Evolutionary conservation across 2,113 vertebrate species (phyloP), one percentile per base, ranked within the genome.

Genomic region (Leiothrix lutea): DNA sequence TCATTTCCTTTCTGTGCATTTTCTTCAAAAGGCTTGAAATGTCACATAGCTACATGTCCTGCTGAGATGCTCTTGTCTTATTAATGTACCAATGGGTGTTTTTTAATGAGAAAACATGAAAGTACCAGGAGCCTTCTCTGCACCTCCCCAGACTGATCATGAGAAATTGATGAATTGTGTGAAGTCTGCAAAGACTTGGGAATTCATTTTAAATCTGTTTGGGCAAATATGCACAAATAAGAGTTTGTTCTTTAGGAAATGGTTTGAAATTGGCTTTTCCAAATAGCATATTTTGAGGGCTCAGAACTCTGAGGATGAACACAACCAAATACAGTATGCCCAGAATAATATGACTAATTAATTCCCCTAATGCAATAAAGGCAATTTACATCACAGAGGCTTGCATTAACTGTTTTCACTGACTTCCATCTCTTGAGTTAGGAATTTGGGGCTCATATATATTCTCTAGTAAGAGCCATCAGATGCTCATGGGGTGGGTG

Each of bases 81-180:
- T 96, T 96, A 96, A 96, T 96, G 92, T 94, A 96, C 74, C 95
- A 94, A 96, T 78, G 93, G 93, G 82, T 97, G 90, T 92, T 96
- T 96, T 95, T 96, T 96, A 95, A 96, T 96, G 85, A 96, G 94
- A 95, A 96, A 95, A 96, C 94, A 95, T 96, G 90, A 97, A 95
- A 96, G 88, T 92, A 83, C 60, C 60, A 71, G 44, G 36, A 88
- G 82, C 67, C n/a, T 94, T 77, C 75, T 86, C 85, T 86, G 67
- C 4, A 33, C 51, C 40, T 91, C 85, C 81, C 92, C 82, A 96
- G 90, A 88, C 92, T 78, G 82, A 93, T 94, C 81, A 78, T 91
- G 92, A 94, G 96, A 95, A 91, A 93, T 24, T 88, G 95, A 95
- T 94, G 87, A 88, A 93, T 80, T 95, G 58, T 67, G 47, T 94